These are phyloP conservation scores for Dendroctonus ponderosae DNA, from an alignment of 1,140 invertebrate genomes.

Conservation along the genomic window DNA sequence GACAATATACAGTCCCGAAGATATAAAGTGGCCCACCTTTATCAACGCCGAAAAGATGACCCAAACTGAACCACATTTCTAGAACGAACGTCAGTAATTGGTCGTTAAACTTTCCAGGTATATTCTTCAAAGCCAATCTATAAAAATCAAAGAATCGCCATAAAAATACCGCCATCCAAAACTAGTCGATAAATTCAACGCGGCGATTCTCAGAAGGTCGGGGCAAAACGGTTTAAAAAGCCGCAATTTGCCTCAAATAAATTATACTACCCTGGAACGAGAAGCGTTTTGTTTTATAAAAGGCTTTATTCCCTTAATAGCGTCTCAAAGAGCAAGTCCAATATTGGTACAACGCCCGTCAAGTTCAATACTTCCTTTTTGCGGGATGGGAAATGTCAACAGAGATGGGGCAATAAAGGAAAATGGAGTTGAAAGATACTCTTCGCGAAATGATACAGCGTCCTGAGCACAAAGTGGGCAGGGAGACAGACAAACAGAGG, in stretches of 20 bases:
- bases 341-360: conserved; percentile 21
- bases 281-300: conserved; percentile 22
- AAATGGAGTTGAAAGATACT: conserved; percentile 5
- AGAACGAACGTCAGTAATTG: too few relatives aligned
- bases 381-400: conserved; percentile 29
- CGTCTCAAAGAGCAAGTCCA: conserved; percentile 25
- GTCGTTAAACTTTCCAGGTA: too few relatives aligned
- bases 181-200: background rate
- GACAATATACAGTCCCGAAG: too few relatives aligned
- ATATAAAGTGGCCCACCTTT: too few relatives aligned
- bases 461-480: too few relatives aligned
- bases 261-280: conserved; percentile 5
- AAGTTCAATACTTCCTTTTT: conserved; percentile 29
- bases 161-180: background rate
- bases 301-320: conserved; percentile 25
- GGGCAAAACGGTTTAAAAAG: background rate
- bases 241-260: conserved; percentile 14
- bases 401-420: conserved; percentile 12
- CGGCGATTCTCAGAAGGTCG: background rate
- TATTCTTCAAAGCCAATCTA: too few relatives aligned
- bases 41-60: too few relatives aligned
- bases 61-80: too few relatives aligned
- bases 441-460: background rate
- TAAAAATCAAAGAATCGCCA: too few relatives aligned
- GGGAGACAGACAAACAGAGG: too few relatives aligned